Percentiles rank a stretch among this genome's conserved stretches.
These are phyloP conservation scores for Metopolophium dirhodum DNA, from an alignment of 1,140 invertebrate genomes.

Conservation along the genomic window DNA sequence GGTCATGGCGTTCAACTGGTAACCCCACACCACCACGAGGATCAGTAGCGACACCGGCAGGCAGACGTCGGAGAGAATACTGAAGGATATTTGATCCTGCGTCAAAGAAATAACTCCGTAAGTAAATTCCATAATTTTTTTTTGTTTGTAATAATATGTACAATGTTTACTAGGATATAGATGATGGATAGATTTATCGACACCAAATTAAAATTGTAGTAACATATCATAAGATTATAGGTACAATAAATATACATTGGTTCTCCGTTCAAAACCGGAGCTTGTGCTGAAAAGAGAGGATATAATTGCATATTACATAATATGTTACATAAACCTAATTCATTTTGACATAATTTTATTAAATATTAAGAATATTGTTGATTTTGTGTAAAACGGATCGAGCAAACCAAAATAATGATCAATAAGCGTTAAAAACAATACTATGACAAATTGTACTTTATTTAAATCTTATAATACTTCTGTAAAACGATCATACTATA, in stretches of 20 bases:
- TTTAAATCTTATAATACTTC: not conserved
- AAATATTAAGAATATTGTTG: not conserved
- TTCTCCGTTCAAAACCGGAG: too few relatives aligned
- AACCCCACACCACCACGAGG: not conserved
- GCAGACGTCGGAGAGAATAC: not conserved
- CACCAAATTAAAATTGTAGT: too few relatives aligned
- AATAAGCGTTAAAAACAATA: not conserved
- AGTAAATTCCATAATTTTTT: not conserved
- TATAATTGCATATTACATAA: not conserved
- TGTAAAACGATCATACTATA: not conserved
- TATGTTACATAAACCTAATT: too few relatives aligned
- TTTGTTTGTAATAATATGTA: not conserved
- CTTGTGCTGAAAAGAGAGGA: too few relatives aligned
- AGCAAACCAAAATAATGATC: not conserved
- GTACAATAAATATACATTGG: too few relatives aligned
- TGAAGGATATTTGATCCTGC: conserved; percentile 17
- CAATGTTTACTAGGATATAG: not conserved
- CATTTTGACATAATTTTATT: not conserved
- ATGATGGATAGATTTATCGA: too few relatives aligned
- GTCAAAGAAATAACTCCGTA: not conserved
- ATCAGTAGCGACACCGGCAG: not conserved
- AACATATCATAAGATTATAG: too few relatives aligned
- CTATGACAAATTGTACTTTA: not conserved
- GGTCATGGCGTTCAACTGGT: conserved; percentile 13
- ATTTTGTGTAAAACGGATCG: not conserved